phyloP scores from a whole-genome alignment of 2,888 invertebrate species.

The Tipula vernalis region DNA sequence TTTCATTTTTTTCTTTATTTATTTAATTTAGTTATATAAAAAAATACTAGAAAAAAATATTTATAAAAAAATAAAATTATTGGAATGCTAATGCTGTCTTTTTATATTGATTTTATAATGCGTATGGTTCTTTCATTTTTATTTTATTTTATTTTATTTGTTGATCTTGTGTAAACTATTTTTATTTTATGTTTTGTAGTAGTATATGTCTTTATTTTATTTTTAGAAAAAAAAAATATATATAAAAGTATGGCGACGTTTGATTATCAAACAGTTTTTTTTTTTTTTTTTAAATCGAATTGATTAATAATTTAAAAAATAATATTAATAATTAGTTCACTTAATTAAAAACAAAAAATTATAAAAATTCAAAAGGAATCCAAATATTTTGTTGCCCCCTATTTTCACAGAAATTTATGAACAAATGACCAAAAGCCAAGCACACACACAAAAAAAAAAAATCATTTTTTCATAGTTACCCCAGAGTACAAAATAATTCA shows the following conservation, averaged over 20 bases:
- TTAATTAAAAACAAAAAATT: background rate
- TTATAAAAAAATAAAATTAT: slow-evolving; percentile 7
- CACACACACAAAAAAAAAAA: background rate
- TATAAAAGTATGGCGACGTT: slow-evolving; percentile 9
- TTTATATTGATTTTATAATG: background rate
- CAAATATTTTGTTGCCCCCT: background rate
- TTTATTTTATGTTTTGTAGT: background rate
- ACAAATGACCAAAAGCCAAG: background rate
- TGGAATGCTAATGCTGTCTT: slow-evolving; percentile 10
- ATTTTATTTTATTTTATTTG: background rate
- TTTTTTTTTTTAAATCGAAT: background rate
- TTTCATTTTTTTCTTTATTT: background rate
- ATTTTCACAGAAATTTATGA: background rate
- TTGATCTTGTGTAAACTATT: background rate
- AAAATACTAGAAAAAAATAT: background rate
- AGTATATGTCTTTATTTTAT: background rate
- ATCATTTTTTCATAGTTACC: background rate
- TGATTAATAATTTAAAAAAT: background rate
- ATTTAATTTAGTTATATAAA: background rate
- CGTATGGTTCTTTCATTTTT: background rate
- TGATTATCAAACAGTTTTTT: slow-evolving; percentile 8
- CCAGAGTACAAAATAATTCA: no score
- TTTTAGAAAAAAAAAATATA: background rate
- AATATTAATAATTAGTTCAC: background rate
- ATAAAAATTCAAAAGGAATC: background rate